phyloP scores from a whole-genome alignment of 2,113 vertebrate species.

The Motacilla tschutschensis region DNA sequence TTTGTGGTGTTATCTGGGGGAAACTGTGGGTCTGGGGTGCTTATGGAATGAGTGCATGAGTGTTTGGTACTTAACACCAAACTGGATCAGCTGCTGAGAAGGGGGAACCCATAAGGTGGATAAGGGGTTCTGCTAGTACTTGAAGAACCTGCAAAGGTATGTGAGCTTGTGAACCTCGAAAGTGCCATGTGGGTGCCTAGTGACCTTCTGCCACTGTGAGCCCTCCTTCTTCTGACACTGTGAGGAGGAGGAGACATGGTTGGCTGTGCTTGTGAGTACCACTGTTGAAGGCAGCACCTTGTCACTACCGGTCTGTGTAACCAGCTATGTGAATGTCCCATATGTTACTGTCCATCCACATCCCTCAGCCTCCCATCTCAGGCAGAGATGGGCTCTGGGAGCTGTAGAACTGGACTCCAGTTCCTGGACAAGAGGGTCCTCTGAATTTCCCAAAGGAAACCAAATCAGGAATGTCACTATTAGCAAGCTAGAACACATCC shows the following conservation, averaged over 20 bases:
- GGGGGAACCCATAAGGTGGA: fast-evolving
- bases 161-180: not conserved
- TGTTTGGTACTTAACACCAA: not conserved
- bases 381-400: not conserved
- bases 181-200: fast-evolving
- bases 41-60: fast-evolving
- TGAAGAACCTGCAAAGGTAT: fast-evolving
- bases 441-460: not conserved
- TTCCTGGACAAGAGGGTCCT: not conserved
- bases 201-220: not conserved
- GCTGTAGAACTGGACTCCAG: fast-evolving
- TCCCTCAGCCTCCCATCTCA: not conserved
- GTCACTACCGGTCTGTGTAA: not conserved
- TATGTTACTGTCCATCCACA: not conserved
- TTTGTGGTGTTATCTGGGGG: not conserved
- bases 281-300: not conserved
- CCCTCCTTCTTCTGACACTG: not conserved
- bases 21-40: not conserved
- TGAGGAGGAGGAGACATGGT: fast-evolving
- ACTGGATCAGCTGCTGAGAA: not conserved
- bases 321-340: fast-evolving
- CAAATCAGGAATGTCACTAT: not conserved
- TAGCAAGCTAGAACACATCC: not conserved
- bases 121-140: not conserved
- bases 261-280: not conserved